These are phyloP conservation scores for Rhamnusium bicolor DNA, from an alignment of 2,888 invertebrate genomes.

Conservation along the genomic window DNA sequence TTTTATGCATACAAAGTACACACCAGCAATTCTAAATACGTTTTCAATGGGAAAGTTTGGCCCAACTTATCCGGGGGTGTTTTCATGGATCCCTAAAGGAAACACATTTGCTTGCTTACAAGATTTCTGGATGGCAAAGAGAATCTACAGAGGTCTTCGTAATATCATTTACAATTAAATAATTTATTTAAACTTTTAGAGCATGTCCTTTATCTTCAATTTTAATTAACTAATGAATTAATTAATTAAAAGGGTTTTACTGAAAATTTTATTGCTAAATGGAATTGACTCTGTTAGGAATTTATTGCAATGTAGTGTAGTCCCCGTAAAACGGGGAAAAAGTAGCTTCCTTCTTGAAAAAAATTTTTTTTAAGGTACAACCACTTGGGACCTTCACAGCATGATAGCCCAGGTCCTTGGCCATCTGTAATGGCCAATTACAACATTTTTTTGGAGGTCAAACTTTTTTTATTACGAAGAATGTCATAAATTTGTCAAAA, in stretches of 20 bases:
- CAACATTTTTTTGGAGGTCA: too few relatives aligned
- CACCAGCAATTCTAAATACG: conserved; percentile 35
- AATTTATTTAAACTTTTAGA: conserved; percentile 1
- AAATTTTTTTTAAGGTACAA: too few relatives aligned
- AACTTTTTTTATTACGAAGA: too few relatives aligned
- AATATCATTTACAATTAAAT: conserved; percentile 11
- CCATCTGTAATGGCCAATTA: too few relatives aligned
- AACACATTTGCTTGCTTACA: conserved; percentile 25
- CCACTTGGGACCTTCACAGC: too few relatives aligned
- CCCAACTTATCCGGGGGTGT: conserved; percentile 22
- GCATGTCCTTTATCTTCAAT: conserved; percentile 1
- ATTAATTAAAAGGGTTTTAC: conserved; percentile 8
- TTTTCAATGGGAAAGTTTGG: conserved; percentile 36
- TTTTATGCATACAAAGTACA: conserved; percentile 32
- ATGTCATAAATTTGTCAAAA: too few relatives aligned
- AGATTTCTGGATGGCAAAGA: conserved; percentile 18
- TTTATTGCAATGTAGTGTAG: too few relatives aligned
- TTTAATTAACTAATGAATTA: conserved; percentile 20
- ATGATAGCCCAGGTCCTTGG: too few relatives aligned
- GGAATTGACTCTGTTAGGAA: too few relatives aligned
- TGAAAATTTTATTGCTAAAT: not conserved
- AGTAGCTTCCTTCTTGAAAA: too few relatives aligned
- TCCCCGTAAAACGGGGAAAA: too few relatives aligned
- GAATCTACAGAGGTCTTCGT: not conserved
- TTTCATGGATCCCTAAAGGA: conserved; percentile 12